These are phyloP conservation scores for Nestor notabilis DNA, from an alignment of 2,113 vertebrate genomes.

Conservation along the genomic window DNA sequence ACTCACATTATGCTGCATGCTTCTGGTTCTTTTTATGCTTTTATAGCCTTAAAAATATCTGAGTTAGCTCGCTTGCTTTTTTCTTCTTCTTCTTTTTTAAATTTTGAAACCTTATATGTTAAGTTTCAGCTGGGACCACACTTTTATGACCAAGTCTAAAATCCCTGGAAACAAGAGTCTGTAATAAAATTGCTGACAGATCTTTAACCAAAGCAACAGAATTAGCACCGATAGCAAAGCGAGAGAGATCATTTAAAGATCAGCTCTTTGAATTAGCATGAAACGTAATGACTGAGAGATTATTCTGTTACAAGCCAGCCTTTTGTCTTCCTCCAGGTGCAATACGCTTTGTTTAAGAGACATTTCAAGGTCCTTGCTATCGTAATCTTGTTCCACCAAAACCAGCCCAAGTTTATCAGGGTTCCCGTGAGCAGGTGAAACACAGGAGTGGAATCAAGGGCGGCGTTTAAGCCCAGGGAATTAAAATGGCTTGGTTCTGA, in stretches of 20 bases:
- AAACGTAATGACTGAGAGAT: neutral
- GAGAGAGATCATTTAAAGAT: neutral
- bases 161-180: constrained; percentile 23
- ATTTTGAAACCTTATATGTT: neutral
- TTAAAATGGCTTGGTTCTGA: neutral
- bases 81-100: neutral
- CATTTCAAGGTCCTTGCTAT: constrained; percentile 49
- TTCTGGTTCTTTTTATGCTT: neutral
- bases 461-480: accelerated
- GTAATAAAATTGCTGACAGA: constrained; percentile 36
- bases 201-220: neutral
- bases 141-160: constrained; percentile 47
- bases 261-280: neutral
- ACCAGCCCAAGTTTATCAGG: constrained; percentile 47
- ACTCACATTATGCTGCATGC: neutral
- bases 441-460: neutral
- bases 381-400: neutral
- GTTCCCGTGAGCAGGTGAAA: constrained; percentile 18
- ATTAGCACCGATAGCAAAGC: neutral
- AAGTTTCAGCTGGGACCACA: neutral
- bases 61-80: neutral
- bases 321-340: constrained; percentile 57
- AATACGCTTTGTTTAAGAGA: constrained; percentile 20
- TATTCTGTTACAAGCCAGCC: neutral
- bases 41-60: neutral